Conservation (phyloP, 2,797 vertebrate genomes). For the Coranthus polyacanthus region DNA sequence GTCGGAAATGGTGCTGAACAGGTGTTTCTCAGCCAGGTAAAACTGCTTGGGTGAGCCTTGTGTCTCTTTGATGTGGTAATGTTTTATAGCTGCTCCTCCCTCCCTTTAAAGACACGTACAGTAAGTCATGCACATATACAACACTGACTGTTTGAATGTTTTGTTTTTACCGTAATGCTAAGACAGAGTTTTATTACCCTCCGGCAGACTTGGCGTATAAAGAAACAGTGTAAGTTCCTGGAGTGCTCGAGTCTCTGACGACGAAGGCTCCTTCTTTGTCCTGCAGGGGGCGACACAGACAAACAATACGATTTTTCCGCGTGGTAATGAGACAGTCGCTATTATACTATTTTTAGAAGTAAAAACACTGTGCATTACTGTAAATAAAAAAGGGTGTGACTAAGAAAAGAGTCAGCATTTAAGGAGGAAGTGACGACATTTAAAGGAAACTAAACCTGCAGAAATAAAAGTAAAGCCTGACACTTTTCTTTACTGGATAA, state of each 20-base stretch:
- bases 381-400: not conserved
- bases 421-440: no score
- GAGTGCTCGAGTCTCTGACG: conserved; percentile 92
- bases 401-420: no score
- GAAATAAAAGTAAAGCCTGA: no score
- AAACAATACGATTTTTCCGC: not conserved
- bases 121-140: no score
- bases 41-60: conserved; percentile 82
- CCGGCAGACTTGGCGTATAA: conserved; percentile 88
- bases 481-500: no score
- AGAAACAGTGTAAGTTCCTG: conserved; percentile 91
- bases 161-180: no score
- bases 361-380: no score
- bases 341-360: no score
- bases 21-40: conserved; percentile 93
- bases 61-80: conserved; percentile 96
- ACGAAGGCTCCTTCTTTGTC: conserved; percentile 96
- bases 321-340: no score
- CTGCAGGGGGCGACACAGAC: conserved; percentile 80
- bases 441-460: no score
- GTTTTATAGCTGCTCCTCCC: conserved; percentile 85
- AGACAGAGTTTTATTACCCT: conserved; percentile 83
- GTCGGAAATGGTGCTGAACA: conserved; percentile 91
- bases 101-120: conserved; percentile 78
- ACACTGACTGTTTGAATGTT: not conserved